These are phyloP conservation scores for Catharus ustulatus DNA, from an alignment of 2,797 vertebrate species.

Conservation along the genomic window DNA sequence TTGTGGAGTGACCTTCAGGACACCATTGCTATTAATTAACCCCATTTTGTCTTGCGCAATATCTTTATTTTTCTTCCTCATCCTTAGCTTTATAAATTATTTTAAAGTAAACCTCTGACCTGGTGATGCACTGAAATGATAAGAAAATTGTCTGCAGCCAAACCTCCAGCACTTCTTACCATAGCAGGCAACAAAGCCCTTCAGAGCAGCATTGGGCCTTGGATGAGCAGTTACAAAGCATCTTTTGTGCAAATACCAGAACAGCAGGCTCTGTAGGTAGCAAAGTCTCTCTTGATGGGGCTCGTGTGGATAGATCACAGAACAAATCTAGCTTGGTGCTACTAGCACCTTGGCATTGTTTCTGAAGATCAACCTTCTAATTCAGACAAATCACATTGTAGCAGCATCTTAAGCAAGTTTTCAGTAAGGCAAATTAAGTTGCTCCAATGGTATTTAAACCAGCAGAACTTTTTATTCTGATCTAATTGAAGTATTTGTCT, in stretches of 20 bases:
- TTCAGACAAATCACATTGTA: not conserved
- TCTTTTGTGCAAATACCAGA: not conserved
- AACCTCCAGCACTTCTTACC: not conserved
- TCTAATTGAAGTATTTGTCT: not conserved
- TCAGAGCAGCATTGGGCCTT: not conserved
- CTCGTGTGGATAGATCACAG: not conserved
- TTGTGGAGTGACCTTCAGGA: not conserved
- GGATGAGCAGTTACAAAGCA: not conserved
- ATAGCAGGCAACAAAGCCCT: not conserved
- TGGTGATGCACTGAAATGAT: not conserved
- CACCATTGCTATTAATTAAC: not conserved
- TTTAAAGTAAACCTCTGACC: not conserved
- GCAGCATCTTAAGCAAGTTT: not conserved
- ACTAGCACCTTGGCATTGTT: not conserved
- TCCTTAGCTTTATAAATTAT: not conserved
- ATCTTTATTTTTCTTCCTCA: not conserved
- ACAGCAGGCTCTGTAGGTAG: not conserved
- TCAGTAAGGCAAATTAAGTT: not conserved
- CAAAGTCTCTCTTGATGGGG: not conserved
- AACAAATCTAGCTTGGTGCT: not conserved
- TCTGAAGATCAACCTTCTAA: not conserved
- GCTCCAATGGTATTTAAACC: not conserved
- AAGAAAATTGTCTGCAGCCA: not conserved
- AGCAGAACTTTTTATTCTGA: not conserved
- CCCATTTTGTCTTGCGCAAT: not conserved